Base-by-base conservation (phyloP, 2,888 invertebrate species). In the Hydraecia micacea region DNA sequence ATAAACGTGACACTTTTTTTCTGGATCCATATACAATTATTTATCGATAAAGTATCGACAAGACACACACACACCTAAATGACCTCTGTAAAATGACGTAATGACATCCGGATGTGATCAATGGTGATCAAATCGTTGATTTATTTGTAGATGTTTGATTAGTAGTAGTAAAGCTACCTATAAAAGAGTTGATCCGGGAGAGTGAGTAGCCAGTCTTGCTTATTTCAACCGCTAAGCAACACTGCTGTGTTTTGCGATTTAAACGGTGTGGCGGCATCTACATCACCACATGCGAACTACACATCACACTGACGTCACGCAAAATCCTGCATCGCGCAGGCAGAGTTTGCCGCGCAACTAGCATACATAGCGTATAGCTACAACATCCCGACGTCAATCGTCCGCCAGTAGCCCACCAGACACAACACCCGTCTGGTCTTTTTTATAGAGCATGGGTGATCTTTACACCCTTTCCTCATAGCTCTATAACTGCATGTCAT, bases 101-200 rank as follows among this genome's bases (percentile, higher is more conserved):
- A 83, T 69, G 42, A 42, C 39, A 83, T 75, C 86, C 83, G 83
- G 86, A 81, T 81, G 72, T 73, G 58, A 63, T 68, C 71, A 52
- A n/a, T n/a, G 52, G 68, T 81, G 86, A 81, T 81, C 81, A 39
- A 81, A 85, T 69, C 60, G 49, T 58, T 58, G n/a, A 72, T 79
- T 79, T 79, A 72, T 79, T 72, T 66, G 58, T 60, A 36, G 32
- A 80, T 83, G 39, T 77, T 77, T 52, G 69, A 42, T 77, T 66
- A 65, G 21, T 62, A 25, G 36, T 80, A 18, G 25, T 66, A 21
- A 1, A 28, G 62, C 83, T 80, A 68, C 79, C 76, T 67, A 62
- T 28, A 32, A 49, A 13, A 73, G 18, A 72, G 5, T 72, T 72
- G 36, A 25, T 80, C 62, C 42, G 71, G 58, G 46, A 72, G 7